Base-by-base conservation (phyloP, 2,113 vertebrate species). In the Protobothrops flavoviridis region DNA sequence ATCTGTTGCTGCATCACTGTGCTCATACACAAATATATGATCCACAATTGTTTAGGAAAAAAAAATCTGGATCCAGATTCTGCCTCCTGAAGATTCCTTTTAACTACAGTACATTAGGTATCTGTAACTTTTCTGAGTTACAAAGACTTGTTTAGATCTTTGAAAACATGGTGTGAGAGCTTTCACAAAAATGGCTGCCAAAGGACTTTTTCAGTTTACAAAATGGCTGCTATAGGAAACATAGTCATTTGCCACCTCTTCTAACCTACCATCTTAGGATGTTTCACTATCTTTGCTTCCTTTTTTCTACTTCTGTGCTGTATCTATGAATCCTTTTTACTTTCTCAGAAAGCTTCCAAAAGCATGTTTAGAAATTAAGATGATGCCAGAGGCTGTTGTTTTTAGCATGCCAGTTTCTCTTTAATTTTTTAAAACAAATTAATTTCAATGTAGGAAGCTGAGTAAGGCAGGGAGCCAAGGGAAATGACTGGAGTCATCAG, bases 21-120 rank as follows among this genome's bases (percentile, higher is more conserved):
- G 39, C 26, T 74, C 0, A 2, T 55, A 89, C 52, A 93, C 1
- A 0, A 85, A 0, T 0, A 23, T 2, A 17, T 26, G 13, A 39
- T 87, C 23, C 53, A 23, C 23, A 17, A 33, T n/a, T 29, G 20
- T 0, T 12, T 9, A 29, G 8, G 5, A 56, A 33, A 88, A 86
- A 45, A 29, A 45, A 53, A n/a, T 55, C 48, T 1, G 26, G 50
- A n/a, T 53, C 15, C 50, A 9, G 87, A 88, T 53, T 53, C 5
- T 88, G 20, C 24, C 21, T 45, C 86, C 50, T 29, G 24, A n/a
- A 88, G 17, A 88, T 52, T 88, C 74, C 17, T 39, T 26, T 88
- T 52, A 88, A 50, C 29, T 52, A 26, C 23, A 52, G 10, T 26
- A 52, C 1, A 81, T 81, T 43, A 81, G 17, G 17, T 43, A 81